Conservation (phyloP, 1,140 invertebrate species). For the Tribolium castaneum region DNA sequence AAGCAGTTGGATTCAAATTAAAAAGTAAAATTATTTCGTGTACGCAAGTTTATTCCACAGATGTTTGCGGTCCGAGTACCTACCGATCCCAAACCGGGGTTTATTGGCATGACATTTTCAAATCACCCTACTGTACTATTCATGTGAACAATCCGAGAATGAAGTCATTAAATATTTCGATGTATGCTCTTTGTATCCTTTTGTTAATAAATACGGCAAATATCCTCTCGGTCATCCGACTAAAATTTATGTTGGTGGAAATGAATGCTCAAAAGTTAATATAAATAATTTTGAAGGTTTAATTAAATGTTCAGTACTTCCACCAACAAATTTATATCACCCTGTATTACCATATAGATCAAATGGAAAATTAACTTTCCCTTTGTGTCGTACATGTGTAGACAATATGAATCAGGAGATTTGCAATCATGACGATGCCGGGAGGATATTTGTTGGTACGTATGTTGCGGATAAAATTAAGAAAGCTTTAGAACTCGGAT, state of each 20-base stretch:
- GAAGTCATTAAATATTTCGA: conserved; percentile 13
- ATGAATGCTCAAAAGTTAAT: background rate
- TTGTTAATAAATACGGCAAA: conserved; percentile 19
- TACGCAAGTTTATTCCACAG: no score
- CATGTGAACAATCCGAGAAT: background rate
- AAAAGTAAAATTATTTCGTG: no score
- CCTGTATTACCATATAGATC: conserved; percentile 4
- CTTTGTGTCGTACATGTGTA: conserved; percentile 55
- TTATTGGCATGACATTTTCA: no score
- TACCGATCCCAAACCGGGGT: no score
- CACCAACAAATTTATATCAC: conserved; percentile 22
- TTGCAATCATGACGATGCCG: conserved; percentile 54
- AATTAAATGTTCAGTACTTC: conserved; percentile 19
- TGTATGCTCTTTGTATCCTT: conserved; percentile 18
- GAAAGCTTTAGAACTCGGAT: conserved; percentile 55
- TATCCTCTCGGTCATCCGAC: conserved; percentile 12
- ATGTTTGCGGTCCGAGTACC: no score
- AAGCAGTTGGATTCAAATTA: no score
- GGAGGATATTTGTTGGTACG: conserved; percentile 60
- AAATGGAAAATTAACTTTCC: conserved; percentile 19
- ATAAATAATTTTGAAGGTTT: background rate
- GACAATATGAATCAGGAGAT: conserved; percentile 18
- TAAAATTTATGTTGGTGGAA: conserved; percentile 9
- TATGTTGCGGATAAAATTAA: conserved; percentile 61
- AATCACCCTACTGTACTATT: conserved; percentile 2